Conservation (phyloP, 2,797 vertebrate genomes). For the Lateolabrax maculatus region DNA sequence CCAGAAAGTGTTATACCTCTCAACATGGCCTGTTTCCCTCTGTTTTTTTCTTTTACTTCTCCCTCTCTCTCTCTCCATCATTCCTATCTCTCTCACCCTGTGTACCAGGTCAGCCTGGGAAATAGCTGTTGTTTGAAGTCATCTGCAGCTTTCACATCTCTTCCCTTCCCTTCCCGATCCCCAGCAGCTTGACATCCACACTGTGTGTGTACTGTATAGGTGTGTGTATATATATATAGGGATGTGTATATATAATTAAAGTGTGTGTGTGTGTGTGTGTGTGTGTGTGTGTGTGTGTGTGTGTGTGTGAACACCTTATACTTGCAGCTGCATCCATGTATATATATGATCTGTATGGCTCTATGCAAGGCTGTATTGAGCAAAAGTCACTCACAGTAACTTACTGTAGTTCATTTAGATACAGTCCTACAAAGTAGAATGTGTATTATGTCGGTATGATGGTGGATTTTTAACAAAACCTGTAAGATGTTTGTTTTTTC, state of each 20-base stretch:
- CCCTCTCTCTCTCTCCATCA: not conserved
- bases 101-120: slow-evolving; percentile 66
- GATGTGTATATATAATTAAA: too few relatives aligned
- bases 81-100: slow-evolving; percentile 19
- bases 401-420: not conserved
- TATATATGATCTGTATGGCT: not conserved
- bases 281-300: slow-evolving; percentile 20
- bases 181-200: slow-evolving; percentile 51
- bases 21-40: slow-evolving; percentile 54
- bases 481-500: not conserved
- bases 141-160: slow-evolving; percentile 61
- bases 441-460: not conserved
- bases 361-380: not conserved
- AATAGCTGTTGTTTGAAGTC: slow-evolving; percentile 70
- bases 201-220: not conserved
- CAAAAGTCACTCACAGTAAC: not conserved
- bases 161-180: slow-evolving; percentile 61
- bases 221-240: not conserved
- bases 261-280: not conserved
- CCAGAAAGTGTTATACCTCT: slow-evolving; percentile 64
- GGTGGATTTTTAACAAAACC: not conserved
- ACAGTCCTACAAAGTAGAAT: not conserved
- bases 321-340: not conserved
- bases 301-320: not conserved
- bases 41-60: slow-evolving; percentile 7